A percentile compares a stretch with the other conserved stretches of the same genome.
These are phyloP conservation scores for Dorcus parallelipipedus DNA, from an alignment of 2,888 invertebrate genomes.

Conservation along the genomic window DNA sequence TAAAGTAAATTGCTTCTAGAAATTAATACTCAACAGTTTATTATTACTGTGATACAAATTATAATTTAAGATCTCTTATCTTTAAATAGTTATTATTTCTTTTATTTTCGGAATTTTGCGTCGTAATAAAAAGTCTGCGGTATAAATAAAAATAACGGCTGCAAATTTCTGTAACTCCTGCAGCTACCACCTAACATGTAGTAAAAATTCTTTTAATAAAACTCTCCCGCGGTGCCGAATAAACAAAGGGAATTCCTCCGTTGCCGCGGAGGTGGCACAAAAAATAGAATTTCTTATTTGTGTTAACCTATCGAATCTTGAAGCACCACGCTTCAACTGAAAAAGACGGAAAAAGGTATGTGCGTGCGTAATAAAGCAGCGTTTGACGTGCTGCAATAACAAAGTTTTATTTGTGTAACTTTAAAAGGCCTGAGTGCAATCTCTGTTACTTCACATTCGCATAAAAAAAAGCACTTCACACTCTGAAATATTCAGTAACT, in stretches of 20 bases:
- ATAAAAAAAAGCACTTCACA: conserved; percentile 1
- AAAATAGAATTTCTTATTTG: conserved; percentile 41
- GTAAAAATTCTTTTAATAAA: conserved; percentile 36
- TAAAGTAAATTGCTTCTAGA: neutral
- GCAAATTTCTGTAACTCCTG: too few relatives aligned
- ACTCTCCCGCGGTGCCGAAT: conserved; percentile 36
- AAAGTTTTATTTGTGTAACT: conserved; percentile 38
- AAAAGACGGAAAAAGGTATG: conserved; percentile 1
- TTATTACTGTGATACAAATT: too few relatives aligned
- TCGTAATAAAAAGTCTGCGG: neutral
- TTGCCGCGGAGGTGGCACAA: conserved; percentile 35
- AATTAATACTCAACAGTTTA: neutral
- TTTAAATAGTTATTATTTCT: too few relatives aligned
- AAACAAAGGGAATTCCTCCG: conserved; percentile 42
- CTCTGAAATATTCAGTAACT: neutral
- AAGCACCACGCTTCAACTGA: neutral
- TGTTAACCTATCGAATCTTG: conserved; percentile 36
- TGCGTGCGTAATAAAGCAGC: conserved; percentile 14
- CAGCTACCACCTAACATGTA: neutral
- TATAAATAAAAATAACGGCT: too few relatives aligned
- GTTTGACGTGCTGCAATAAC: conserved; percentile 40
- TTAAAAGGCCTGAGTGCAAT: conserved; percentile 39
- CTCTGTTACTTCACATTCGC: neutral
- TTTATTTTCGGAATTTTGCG: too few relatives aligned
- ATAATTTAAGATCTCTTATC: too few relatives aligned